Evolutionary conservation across 2,113 vertebrate species (phyloP).

Genomic region (Ictalurus furcatus): DNA sequence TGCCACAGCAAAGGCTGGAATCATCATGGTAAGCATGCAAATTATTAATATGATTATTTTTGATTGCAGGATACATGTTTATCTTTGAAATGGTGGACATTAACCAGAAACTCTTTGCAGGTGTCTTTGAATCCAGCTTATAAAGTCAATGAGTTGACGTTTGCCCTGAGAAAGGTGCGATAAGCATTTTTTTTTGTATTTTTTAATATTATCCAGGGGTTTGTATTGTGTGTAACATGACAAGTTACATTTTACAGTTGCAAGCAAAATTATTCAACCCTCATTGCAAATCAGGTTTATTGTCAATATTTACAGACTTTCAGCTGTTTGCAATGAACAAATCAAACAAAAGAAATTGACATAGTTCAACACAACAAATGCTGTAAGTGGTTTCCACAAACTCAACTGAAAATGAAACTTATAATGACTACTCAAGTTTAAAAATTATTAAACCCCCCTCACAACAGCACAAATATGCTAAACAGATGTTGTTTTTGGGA

Average conservation of each 20-base stretch:
- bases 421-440: too few relatives aligned
- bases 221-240: not conserved
- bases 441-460: too few relatives aligned
- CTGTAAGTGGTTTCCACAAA: too few relatives aligned
- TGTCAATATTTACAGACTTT: too few relatives aligned
- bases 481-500: too few relatives aligned
- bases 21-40: constrained; percentile 83
- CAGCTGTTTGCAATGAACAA: too few relatives aligned
- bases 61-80: not conserved
- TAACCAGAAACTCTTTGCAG: constrained; percentile 62
- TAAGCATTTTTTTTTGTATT: not conserved
- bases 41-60: not conserved
- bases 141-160: constrained; percentile 80
- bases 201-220: not conserved
- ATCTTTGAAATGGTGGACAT: not conserved
- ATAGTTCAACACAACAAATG: too few relatives aligned
- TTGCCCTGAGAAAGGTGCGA: constrained; percentile 79
- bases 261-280: too few relatives aligned
- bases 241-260: not conserved
- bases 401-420: too few relatives aligned
- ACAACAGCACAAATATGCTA: too few relatives aligned
- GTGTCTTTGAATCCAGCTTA: constrained; percentile 92
- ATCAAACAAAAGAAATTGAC: too few relatives aligned
- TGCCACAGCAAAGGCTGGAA: constrained; percentile 88
- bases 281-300: too few relatives aligned